A percentile compares a stretch with the other conserved stretches of the same genome.
Conservation (phyloP, 2,888 invertebrate species). For the Rhodophaea formosa region DNA sequence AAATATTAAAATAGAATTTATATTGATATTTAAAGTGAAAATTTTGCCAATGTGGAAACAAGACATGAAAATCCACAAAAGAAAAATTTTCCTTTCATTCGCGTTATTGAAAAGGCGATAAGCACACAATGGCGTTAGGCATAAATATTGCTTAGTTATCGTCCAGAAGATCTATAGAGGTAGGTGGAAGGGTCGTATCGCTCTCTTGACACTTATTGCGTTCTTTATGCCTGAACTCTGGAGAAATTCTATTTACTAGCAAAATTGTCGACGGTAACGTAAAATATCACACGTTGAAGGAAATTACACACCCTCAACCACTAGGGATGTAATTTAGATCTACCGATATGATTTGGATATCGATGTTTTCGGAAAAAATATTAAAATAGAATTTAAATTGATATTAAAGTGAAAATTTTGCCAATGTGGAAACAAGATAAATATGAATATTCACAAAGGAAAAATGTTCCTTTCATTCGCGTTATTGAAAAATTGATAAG, state of each 20-base stretch:
- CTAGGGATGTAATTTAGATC: background rate
- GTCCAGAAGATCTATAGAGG: constrained; percentile 52
- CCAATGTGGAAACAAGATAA: constrained; percentile 27
- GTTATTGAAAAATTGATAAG: constrained; percentile 59
- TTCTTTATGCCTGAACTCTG: constrained; percentile 62
- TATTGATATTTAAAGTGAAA: background rate
- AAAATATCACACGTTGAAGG: constrained; percentile 31
- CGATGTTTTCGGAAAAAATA: background rate
- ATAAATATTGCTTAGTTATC: constrained; percentile 64
- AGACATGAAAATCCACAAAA: constrained; percentile 31
- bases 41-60: constrained; percentile 24
- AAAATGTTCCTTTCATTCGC: constrained; percentile 40
- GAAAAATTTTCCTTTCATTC: constrained; percentile 41
- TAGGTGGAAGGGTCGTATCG: constrained; percentile 50
- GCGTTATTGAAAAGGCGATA: constrained; percentile 56
- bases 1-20: background rate
- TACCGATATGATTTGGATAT: background rate
- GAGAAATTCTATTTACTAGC: constrained; percentile 60
- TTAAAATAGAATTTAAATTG: background rate
- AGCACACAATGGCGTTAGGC: constrained; percentile 53
- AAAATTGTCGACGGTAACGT: constrained; percentile 52
- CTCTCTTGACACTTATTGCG: constrained; percentile 64
- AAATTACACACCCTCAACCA: constrained; percentile 19
- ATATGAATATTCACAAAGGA: constrained; percentile 33
- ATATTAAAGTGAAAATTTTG: constrained; percentile 4